Evolutionary conservation across 2,888 invertebrate genomes (phyloP).

Genomic region (Caenorhabditis wallacei): DNA sequence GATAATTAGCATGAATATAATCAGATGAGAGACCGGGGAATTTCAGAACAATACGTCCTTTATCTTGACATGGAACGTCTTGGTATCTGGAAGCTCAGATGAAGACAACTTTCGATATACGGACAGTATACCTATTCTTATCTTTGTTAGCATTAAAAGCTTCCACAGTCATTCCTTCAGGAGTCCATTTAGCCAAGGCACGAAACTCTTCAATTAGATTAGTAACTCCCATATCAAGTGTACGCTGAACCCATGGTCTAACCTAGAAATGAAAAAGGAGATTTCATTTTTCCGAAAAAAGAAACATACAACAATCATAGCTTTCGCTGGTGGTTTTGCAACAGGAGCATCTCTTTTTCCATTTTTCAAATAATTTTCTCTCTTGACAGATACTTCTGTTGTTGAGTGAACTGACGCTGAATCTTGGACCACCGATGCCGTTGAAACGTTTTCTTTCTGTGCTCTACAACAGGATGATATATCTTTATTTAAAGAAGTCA

Average conservation of each 20-base stretch:
- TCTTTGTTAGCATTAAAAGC: conserved; percentile 71
- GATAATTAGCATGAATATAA: conserved; percentile 77
- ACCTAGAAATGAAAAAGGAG: conserved; percentile 55
- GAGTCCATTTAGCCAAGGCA: conserved; percentile 71
- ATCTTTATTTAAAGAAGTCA: too few relatives aligned
- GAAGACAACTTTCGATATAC: neutral
- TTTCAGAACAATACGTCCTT: conserved; percentile 68
- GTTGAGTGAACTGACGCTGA: too few relatives aligned
- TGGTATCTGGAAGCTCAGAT: conserved; percentile 48
- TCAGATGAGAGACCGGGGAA: conserved; percentile 65
- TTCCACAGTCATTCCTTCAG: conserved; percentile 70
- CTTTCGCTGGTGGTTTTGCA: neutral
- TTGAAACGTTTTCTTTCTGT: neutral
- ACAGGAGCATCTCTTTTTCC: neutral
- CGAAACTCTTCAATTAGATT: conserved; percentile 72
- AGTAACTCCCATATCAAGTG: conserved; percentile 70
- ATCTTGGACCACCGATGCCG: too few relatives aligned
- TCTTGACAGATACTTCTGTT: too few relatives aligned
- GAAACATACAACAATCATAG: conserved; percentile 27
- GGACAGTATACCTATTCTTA: conserved; percentile 53
- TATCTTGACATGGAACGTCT: conserved; percentile 74
- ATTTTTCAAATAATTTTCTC: too few relatives aligned
- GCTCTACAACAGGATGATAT: too few relatives aligned
- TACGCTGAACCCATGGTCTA: conserved; percentile 69
- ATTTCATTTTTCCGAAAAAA: conserved; percentile 13